Percentiles rank a stretch among this genome's conserved stretches.
phyloP scores from a whole-genome alignment of 2,113 vertebrate species.

The Anarhynchus alexandrinus region DNA sequence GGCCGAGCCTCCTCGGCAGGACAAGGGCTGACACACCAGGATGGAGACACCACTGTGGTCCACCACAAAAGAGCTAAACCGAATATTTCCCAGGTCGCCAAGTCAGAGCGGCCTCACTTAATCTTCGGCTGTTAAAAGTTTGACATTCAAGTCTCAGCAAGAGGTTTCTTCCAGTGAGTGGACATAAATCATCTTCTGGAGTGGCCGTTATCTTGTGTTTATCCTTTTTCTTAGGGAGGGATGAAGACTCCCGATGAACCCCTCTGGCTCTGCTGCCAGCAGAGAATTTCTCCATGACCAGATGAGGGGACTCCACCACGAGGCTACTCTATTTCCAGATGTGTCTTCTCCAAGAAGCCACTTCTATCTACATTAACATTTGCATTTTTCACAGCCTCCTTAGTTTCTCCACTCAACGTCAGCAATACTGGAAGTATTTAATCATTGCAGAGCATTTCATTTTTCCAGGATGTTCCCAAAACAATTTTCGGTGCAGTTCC shows the following conservation, averaged over 20 bases:
- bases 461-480: not conserved
- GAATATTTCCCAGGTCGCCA: not conserved
- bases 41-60: not conserved
- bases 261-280: not conserved
- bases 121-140: not conserved
- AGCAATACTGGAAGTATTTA: not conserved
- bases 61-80: not conserved
- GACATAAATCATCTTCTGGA: not conserved
- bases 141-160: not conserved
- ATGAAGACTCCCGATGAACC: not conserved
- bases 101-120: not conserved
- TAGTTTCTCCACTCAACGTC: not conserved
- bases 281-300: not conserved
- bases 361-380: not conserved
- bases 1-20: not conserved
- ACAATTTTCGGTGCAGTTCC: not conserved
- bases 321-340: not conserved
- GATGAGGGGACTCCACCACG: fast-evolving
- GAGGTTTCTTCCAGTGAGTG: not conserved
- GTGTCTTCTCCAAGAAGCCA: not conserved
- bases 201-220: not conserved
- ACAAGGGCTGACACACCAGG: not conserved
- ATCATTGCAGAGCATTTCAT: not conserved
- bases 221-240: not conserved
- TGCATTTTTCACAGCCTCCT: not conserved